Evolutionary conservation across 2,888 invertebrate species (phyloP).

Genomic region (Synanthedon andrenaeformis): DNA sequence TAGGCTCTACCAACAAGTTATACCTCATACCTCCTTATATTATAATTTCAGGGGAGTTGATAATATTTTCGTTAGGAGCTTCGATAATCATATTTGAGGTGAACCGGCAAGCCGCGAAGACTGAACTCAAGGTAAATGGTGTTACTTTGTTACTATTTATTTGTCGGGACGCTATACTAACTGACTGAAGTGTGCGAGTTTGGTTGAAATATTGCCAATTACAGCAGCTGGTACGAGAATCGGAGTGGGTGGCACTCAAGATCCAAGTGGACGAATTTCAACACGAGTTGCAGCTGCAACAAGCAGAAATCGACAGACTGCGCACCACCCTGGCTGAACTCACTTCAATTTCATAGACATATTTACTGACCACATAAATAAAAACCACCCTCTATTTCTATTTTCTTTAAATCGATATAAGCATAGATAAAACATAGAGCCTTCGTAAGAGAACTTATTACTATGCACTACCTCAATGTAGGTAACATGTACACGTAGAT

Average conservation of each 20-base stretch:
- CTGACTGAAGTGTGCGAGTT: too few relatives aligned
- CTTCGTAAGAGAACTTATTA: too few relatives aligned
- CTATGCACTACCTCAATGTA: too few relatives aligned
- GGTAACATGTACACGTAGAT: too few relatives aligned
- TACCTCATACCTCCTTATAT: not conserved
- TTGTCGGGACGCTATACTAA: not conserved
- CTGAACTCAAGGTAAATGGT: slow-evolving; percentile 15
- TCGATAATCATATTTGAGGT: slow-evolving; percentile 24
- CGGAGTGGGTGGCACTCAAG: slow-evolving; percentile 20
- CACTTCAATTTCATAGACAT: too few relatives aligned
- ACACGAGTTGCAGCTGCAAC: slow-evolving; percentile 20
- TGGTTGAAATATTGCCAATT: not conserved
- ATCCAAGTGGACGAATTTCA: slow-evolving; percentile 21
- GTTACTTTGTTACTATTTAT: not conserved
- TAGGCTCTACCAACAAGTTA: too few relatives aligned
- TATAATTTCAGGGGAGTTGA: slow-evolving; percentile 22
- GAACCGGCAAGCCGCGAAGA: slow-evolving; percentile 26
- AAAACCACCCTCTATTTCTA: too few relatives aligned
- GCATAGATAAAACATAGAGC: too few relatives aligned
- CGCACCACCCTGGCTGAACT: not conserved
- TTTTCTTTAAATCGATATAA: too few relatives aligned
- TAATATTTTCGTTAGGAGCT: slow-evolving; percentile 24
- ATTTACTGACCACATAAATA: too few relatives aligned
- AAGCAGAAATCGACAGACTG: slow-evolving; percentile 15
- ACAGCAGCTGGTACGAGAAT: slow-evolving; percentile 2